Percentiles rank a stretch among this genome's conserved stretches.
Evolutionary conservation across 2,113 vertebrate species (phyloP).

Genomic region (zebrafish (Danio rerio)): DNA sequence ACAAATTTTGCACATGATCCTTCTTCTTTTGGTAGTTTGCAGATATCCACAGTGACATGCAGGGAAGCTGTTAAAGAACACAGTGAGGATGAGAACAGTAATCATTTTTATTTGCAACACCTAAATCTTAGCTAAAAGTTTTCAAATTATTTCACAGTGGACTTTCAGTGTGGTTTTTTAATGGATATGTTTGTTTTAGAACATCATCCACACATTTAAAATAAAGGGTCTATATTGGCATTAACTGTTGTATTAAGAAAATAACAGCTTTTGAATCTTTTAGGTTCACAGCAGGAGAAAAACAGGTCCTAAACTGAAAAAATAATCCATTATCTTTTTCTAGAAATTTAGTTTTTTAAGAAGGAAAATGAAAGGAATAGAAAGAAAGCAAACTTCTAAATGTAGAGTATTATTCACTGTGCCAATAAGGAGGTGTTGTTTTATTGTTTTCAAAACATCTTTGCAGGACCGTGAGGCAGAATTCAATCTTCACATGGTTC

Average conservation of each 20-base stretch:
- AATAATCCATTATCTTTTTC: no score
- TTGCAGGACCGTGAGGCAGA: not conserved
- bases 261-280: no score
- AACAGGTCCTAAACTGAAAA: no score
- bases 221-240: no score
- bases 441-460: not conserved
- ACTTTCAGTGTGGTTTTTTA: not conserved
- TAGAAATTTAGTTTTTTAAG: no score
- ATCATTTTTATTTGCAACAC: not conserved
- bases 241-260: no score
- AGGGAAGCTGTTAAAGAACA: conserved; percentile 12
- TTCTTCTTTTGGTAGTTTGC: conserved; percentile 80
- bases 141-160: not conserved
- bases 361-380: no score
- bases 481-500: not conserved
- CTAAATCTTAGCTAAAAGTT: not conserved
- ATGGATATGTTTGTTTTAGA: not conserved
- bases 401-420: not conserved
- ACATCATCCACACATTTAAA: no score
- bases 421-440: not conserved
- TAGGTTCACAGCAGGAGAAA: no score
- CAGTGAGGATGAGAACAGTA: not conserved
- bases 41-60: conserved; percentile 71
- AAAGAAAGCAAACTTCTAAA: no score
- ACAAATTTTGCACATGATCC: conserved; percentile 84